Conservation (phyloP, 2,888 invertebrate genomes). For the Euzophera pinguis region DNA sequence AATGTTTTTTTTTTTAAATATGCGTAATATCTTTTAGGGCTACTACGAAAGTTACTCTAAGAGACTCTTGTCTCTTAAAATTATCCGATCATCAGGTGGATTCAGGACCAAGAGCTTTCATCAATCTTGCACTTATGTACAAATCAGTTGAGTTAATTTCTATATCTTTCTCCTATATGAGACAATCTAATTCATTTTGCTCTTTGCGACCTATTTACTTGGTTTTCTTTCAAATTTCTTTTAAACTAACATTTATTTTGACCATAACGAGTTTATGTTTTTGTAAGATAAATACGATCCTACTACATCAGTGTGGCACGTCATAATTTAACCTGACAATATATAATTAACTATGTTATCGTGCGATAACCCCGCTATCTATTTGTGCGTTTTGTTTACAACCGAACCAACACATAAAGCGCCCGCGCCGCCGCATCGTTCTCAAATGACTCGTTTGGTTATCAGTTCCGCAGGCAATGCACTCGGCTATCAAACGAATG, state of each 20-base stretch:
- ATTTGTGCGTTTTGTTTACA: constrained; percentile 16
- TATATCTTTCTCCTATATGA: too few relatives aligned
- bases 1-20: too few relatives aligned
- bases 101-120: too few relatives aligned
- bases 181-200: too few relatives aligned
- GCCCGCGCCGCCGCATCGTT: neutral
- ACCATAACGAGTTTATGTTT: neutral
- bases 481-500: neutral
- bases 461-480: constrained; percentile 5
- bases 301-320: neutral
- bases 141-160: too few relatives aligned
- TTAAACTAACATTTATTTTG: neutral
- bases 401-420: neutral
- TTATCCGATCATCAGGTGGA: too few relatives aligned
- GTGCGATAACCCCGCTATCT: constrained; percentile 27
- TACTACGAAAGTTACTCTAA: too few relatives aligned
- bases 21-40: too few relatives aligned
- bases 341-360: constrained; percentile 23
- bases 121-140: too few relatives aligned
- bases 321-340: neutral
- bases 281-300: neutral
- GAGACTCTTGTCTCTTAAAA: too few relatives aligned
- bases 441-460: neutral
- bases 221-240: neutral
- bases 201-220: too few relatives aligned